Evolutionary conservation across 2,888 invertebrate species (phyloP).

Genomic region (Chironomus riparius): DNA sequence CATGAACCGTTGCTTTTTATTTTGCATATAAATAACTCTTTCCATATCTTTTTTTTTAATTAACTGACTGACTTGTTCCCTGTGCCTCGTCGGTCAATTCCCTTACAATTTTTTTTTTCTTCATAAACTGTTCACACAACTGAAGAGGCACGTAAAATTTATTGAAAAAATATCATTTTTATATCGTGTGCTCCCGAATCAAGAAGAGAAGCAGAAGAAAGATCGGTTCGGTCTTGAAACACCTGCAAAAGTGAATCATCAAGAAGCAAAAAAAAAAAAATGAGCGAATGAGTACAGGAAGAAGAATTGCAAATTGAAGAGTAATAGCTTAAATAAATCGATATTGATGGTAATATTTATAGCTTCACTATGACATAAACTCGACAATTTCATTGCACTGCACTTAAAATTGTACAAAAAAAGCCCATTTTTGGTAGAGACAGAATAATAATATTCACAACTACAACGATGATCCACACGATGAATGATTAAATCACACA

Average conservation of each 20-base stretch:
- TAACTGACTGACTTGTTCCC: neutral
- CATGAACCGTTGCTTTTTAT: neutral
- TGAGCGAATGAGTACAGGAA: neutral
- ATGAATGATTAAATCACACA: neutral
- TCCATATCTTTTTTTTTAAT: neutral
- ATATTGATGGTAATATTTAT: too few relatives aligned
- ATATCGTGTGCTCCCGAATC: neutral
- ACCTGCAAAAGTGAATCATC: slow-evolving; percentile 25
- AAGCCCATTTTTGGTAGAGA: neutral
- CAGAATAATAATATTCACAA: neutral
- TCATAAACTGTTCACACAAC: too few relatives aligned
- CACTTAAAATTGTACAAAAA: neutral
- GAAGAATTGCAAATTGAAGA: neutral
- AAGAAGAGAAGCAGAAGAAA: neutral
- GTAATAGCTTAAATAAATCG: too few relatives aligned
- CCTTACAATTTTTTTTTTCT: neutral
- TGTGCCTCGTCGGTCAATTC: neutral
- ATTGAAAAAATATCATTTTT: slow-evolving; percentile 11
- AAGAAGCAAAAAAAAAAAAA: neutral
- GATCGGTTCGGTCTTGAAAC: neutral
- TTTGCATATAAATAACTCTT: neutral
- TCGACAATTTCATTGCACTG: neutral
- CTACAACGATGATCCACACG: neutral
- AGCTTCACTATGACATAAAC: too few relatives aligned
- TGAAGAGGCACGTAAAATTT: too few relatives aligned